phyloP scores from a whole-genome alignment of 2,888 invertebrate genomes.

The Hyposoter didymator region DNA sequence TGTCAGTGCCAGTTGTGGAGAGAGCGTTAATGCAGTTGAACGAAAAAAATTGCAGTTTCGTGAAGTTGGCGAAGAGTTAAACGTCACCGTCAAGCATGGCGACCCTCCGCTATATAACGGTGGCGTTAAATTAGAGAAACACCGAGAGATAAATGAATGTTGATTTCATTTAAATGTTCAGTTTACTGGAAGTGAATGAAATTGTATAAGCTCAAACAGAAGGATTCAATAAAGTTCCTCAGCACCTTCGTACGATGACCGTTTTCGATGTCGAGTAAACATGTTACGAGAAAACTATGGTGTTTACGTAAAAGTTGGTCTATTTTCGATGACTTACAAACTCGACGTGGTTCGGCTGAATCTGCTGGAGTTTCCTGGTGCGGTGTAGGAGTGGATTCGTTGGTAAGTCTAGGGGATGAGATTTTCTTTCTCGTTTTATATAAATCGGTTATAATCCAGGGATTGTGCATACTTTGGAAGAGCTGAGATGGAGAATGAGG shows the following conservation, averaged over 20 bases:
- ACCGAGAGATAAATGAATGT: not conserved
- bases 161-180: not conserved
- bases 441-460: constrained; percentile 58
- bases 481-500: constrained; percentile 50
- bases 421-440: constrained; percentile 34
- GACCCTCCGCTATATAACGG: not conserved
- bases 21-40: constrained; percentile 36
- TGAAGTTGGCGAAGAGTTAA: constrained; percentile 33
- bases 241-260: not conserved
- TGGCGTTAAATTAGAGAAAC: not conserved
- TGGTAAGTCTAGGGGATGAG: constrained; percentile 5
- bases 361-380: constrained; percentile 1
- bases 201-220: not conserved
- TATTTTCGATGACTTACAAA: not conserved
- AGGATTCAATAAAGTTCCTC: not conserved
- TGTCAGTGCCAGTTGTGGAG: constrained; percentile 18
- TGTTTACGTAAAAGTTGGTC: not conserved
- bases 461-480: constrained; percentile 55
- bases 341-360: constrained; percentile 20
- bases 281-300: not conserved
- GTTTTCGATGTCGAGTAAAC: not conserved
- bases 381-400: constrained; percentile 17
- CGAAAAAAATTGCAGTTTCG: constrained; percentile 43
- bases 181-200: not conserved
- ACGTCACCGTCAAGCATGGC: constrained; percentile 24